phyloP scores from a whole-genome alignment of 1,140 invertebrate genomes.

The Delia radicum region DNA sequence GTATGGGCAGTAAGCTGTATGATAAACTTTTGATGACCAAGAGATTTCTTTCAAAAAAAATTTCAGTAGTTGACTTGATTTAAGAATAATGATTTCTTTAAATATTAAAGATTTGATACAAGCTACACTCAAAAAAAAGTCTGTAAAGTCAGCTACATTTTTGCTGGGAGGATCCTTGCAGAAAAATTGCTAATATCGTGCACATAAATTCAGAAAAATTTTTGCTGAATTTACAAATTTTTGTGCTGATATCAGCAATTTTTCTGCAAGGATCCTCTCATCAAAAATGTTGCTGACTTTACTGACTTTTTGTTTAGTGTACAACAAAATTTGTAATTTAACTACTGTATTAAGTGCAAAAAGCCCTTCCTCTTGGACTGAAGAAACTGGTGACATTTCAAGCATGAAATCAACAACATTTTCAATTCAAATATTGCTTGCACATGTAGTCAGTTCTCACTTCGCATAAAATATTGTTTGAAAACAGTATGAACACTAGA shows the following conservation, averaged over 20 bases:
- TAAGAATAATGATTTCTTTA: constrained; percentile 12
- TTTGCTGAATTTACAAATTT: too few species aligned
- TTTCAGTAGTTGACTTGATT: constrained; percentile 13
- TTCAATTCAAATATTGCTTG: neutral
- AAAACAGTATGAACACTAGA: too few species aligned
- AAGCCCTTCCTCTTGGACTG: neutral
- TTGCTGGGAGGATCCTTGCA: too few species aligned
- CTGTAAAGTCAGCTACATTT: too few species aligned
- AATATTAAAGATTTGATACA: constrained; percentile 6
- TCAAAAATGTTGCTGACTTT: too few species aligned
- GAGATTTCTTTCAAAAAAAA: neutral
- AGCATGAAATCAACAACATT: constrained; percentile 33
- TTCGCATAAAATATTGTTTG: neutral
- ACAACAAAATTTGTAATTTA: neutral
- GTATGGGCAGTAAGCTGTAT: neutral
- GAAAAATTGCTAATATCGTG: too few species aligned
- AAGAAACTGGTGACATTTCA: constrained; percentile 42
- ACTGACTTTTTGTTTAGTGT: too few species aligned
- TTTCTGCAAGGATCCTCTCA: too few species aligned
- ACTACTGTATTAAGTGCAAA: neutral
- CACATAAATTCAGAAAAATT: too few species aligned
- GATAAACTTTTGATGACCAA: neutral
- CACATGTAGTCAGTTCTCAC: neutral
- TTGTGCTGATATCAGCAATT: too few species aligned
- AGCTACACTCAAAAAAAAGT: too few species aligned